Base-by-base conservation (phyloP, 1,140 invertebrate genomes). In the Heliconius nattereri region DNA sequence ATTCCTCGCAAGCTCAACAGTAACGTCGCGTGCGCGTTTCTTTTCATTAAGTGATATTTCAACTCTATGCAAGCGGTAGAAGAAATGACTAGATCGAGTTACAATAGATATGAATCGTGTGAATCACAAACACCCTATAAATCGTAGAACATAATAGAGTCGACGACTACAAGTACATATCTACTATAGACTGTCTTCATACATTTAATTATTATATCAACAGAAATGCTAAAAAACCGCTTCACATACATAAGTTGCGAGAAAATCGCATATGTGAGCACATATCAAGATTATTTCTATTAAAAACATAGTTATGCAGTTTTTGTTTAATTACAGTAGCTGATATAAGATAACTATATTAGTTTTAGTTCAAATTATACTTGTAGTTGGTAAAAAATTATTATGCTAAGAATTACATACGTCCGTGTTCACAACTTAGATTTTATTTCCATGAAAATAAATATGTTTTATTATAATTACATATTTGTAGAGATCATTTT, bases 61-160 rank as follows among this genome's bases (percentile, higher is more conserved):
- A 78, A 78, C 37, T 78, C 73, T 75, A 78, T 74, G 74, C 40
- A 78, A 57, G 29, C n/a, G 35, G 60, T 66, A 72, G 52, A 81
- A 81, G 75, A 81, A 81, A 78, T 81, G 57, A 71, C 74, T 73
- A 71, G 76, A 81, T 79, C 83, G 40, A 81, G 40, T 75, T 79
- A 81, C 81, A 84, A 81, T 76, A 75, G 78, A 81, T 84, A 84
- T 74, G 72, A 80, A 78, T 75, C 82, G 82, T 84, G 83, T 81
- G 83, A 84, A 84, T 75, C 66, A 70, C 73, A 73, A 79, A 80
- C 57, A 79, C 66, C 52, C 72, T 71, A 82, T 82, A 76, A 82
- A 76, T 82, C 75, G 75, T 29, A 66, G 57, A 72, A 79, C 71
- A 82, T 79, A 79, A 82, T 76, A 76, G 73, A 71, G 35, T 76